These are phyloP conservation scores for Ernsta delagoae DNA, from an alignment of 2,888 invertebrate species.

Conservation along the genomic window DNA sequence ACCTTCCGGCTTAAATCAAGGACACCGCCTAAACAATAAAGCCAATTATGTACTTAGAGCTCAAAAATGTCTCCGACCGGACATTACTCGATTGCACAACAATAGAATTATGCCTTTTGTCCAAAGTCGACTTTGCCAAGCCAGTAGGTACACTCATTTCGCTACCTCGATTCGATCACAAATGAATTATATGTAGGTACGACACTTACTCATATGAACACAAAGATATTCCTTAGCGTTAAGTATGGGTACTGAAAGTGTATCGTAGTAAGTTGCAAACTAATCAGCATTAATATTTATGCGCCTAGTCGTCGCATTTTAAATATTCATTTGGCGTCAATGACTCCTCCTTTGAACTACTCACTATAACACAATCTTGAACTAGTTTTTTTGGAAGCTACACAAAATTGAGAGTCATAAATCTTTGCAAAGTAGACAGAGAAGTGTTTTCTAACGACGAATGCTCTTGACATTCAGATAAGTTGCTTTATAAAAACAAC, in stretches of 20 bases:
- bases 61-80: slow-evolving; percentile 25
- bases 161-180: not conserved
- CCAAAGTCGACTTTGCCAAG: slow-evolving; percentile 1
- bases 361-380: not conserved
- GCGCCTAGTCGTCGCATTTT: not conserved
- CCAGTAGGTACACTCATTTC: not conserved
- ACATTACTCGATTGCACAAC: slow-evolving; percentile 25
- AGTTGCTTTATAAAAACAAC: slow-evolving; percentile 14
- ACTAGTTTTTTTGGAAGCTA: not conserved
- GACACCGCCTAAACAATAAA: slow-evolving; percentile 20
- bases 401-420: not conserved
- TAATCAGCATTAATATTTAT: slow-evolving; percentile 4
- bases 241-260: no score
- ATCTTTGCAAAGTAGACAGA: not conserved
- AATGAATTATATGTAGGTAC: not conserved
- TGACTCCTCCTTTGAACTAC: not conserved
- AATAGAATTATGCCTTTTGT: slow-evolving; percentile 17
- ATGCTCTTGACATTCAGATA: slow-evolving; percentile 21
- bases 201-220: no score
- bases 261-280: not conserved
- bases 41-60: slow-evolving; percentile 24
- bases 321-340: slow-evolving; percentile 13
- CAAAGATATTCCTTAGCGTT: not conserved
- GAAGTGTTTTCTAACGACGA: slow-evolving; percentile 4
- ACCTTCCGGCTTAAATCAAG: slow-evolving; percentile 20